Percentiles rank a stretch among this genome's conserved stretches.
phyloP scores from a whole-genome alignment of 37 sponge, comb jelly and placozoan genomes.

The Agelas oroides region DNA sequence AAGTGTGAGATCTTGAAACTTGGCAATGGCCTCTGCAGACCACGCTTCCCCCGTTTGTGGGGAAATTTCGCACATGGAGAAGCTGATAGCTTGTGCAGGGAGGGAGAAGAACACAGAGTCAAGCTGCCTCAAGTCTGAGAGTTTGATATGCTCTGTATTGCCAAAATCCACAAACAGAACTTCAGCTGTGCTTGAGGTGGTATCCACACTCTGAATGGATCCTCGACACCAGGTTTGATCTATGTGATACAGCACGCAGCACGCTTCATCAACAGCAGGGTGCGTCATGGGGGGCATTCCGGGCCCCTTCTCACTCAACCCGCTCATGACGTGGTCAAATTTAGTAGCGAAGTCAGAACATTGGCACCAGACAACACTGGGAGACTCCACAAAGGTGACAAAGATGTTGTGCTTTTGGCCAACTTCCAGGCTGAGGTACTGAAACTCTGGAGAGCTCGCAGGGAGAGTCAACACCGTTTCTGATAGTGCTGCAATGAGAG shows the following conservation, averaged over 20 bases:
- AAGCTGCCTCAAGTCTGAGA: constrained; percentile 27
- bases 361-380: constrained; percentile 77
- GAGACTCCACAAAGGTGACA: constrained; percentile 60
- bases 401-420: constrained; percentile 35
- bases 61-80: constrained; percentile 41
- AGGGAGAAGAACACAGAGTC: constrained; percentile 17
- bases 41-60: constrained; percentile 25
- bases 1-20: constrained; percentile 21
- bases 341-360: neutral
- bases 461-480: neutral
- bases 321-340: constrained; percentile 24
- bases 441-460: neutral
- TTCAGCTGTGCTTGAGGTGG: neutral
- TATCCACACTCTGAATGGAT: constrained; percentile 25
- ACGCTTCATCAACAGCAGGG: constrained; percentile 22
- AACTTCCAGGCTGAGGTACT: constrained; percentile 15
- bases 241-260: constrained; percentile 51
- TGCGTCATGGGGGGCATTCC: neutral
- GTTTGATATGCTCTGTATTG: constrained; percentile 49
- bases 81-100: constrained; percentile 76
- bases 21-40: constrained; percentile 9
- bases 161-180: constrained; percentile 84
- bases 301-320: constrained; percentile 1
- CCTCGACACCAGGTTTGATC: constrained; percentile 78
- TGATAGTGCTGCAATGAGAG: neutral